These are phyloP conservation scores for Labia minor DNA, from an alignment of 2,888 invertebrate species.

Conservation along the genomic window DNA sequence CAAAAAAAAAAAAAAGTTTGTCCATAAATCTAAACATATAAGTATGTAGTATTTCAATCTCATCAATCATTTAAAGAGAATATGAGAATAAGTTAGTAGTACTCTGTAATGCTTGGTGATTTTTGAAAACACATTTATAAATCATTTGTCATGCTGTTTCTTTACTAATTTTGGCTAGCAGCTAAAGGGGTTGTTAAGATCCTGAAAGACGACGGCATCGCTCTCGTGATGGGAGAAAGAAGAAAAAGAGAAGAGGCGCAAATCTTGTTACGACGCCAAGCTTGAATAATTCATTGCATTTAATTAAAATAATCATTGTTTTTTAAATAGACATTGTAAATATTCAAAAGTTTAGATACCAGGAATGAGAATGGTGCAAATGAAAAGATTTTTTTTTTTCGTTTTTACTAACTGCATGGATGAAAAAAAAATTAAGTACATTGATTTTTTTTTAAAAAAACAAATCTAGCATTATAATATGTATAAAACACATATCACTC, in stretches of 20 bases:
- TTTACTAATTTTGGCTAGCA: no score
- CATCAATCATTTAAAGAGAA: no score
- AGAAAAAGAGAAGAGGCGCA: background rate
- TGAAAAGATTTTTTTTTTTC: background rate
- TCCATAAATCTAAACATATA: no score
- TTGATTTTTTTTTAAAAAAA: no score
- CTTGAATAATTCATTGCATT: conserved; percentile 7
- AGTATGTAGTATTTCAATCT: no score
- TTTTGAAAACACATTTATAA: no score
- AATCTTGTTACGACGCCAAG: background rate
- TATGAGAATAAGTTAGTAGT: no score
- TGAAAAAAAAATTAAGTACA: background rate
- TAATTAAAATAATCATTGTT: conserved; percentile 13
- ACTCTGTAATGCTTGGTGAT: no score
- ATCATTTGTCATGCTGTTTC: no score
- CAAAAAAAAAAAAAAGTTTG: no score
- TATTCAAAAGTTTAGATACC: background rate
- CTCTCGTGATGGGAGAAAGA: background rate
- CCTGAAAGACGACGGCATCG: background rate
- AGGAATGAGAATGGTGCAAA: background rate
- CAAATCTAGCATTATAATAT: no score
- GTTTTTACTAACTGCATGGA: background rate
- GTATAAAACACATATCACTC: no score
- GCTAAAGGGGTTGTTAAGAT: background rate
- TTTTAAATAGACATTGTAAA: conserved; percentile 13